Percentiles rank a stretch among this genome's conserved stretches.
Conservation (phyloP, 2,113 vertebrate genomes). For the Formicarius rufipectus region DNA sequence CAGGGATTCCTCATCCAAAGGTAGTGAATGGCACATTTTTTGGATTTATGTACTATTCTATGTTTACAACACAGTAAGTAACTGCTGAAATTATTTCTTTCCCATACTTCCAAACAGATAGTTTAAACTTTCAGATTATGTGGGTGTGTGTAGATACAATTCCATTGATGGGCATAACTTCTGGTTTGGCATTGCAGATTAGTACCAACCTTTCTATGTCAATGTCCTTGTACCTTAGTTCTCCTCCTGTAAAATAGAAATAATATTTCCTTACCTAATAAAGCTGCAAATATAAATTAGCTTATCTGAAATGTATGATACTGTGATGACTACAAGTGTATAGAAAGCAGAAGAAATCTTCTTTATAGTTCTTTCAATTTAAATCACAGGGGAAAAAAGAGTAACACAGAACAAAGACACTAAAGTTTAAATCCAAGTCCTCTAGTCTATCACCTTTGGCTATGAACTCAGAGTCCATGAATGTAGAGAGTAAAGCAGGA, state of each 20-base stretch:
- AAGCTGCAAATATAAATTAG: not conserved
- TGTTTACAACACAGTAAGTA: not conserved
- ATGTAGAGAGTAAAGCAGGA: not conserved
- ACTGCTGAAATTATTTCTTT: not conserved
- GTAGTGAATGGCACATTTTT: not conserved
- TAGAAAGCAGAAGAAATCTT: not conserved
- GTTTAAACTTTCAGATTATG: not conserved
- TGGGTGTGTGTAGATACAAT: not conserved
- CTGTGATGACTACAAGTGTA: not conserved
- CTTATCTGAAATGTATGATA: not conserved
- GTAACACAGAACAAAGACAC: not conserved
- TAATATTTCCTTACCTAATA: not conserved
- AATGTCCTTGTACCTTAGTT: not conserved
- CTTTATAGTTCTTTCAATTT: not conserved
- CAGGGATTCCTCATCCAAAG: not conserved
- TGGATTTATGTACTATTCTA: not conserved
- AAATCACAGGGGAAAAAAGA: not conserved
- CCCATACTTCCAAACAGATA: not conserved
- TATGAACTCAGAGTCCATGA: not conserved
- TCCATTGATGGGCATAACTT: fast-evolving
- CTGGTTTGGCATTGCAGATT: not conserved
- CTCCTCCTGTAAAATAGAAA: not conserved
- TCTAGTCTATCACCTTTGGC: not conserved
- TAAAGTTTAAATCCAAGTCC: not conserved
- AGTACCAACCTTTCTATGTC: not conserved